Conservation (phyloP, 2,888 invertebrate genomes). For the Harpalus rufipes region DNA sequence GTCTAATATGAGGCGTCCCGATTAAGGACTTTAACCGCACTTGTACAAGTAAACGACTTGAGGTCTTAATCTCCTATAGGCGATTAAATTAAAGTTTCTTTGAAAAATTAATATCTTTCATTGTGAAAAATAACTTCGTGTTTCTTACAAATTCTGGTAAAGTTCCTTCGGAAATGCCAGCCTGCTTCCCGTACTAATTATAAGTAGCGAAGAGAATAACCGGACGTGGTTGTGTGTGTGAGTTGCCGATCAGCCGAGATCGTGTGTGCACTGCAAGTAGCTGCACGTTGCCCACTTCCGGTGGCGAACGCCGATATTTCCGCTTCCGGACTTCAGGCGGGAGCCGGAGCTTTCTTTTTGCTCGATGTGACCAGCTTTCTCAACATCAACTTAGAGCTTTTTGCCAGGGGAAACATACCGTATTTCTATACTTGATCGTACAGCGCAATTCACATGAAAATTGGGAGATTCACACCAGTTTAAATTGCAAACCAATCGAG, state of each 20-base stretch:
- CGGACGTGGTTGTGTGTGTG: not conserved
- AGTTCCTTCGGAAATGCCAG: not conserved
- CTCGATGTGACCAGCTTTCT: slow-evolving; percentile 49
- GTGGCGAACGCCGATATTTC: slow-evolving; percentile 55
- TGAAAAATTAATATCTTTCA: too few species aligned
- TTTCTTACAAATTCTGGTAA: too few species aligned
- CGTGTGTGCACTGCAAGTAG: slow-evolving; percentile 50
- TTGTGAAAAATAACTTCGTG: too few species aligned
- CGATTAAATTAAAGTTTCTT: too few species aligned
- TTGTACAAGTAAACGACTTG: too few species aligned
- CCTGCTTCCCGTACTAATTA: not conserved
- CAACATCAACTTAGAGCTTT: slow-evolving; percentile 24
- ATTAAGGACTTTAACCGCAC: too few species aligned
- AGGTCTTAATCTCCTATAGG: too few species aligned
- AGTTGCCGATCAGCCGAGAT: slow-evolving; percentile 5
- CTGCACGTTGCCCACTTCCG: slow-evolving; percentile 58
- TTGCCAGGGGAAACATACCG: slow-evolving; percentile 31
- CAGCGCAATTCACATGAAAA: not conserved
- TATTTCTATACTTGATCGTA: not conserved
- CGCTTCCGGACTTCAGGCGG: slow-evolving; percentile 37
- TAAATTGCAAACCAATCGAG: not conserved
- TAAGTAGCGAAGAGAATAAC: not conserved
- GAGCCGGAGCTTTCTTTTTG: slow-evolving; percentile 32
- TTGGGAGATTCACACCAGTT: not conserved
- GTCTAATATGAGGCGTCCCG: too few species aligned